Evolutionary conservation across 2,113 vertebrate genomes (phyloP), one percentile per base, ranked within the genome.

Genomic region (Rhizomys pruinosus): DNA sequence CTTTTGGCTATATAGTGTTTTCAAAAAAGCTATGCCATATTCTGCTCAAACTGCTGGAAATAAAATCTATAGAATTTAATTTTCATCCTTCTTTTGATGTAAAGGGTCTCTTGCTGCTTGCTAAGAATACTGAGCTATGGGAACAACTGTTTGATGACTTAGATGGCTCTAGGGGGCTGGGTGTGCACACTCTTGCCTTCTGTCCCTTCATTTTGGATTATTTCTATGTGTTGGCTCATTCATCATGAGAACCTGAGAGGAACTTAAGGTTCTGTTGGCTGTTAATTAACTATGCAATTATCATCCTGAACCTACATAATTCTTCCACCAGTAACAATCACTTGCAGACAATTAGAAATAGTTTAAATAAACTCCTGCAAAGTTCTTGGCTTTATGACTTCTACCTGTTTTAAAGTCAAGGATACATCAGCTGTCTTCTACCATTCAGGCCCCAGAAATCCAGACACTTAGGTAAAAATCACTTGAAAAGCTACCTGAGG

Each of bases 381-480:
- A 71, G 19, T 59, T 89, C 71, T 94, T 63, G 34, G n/a, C 73
- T 82, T 23, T 1, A 86, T 20, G 57, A 72, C 25, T 63, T 68
- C 39, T 64, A 57, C 6, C 13, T 85, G 23, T 78, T 94, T 91
- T 66, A 71, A 90, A 87, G 39, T 66, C 68, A 94, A 66, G 17
- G n/a, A 29, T 2, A 23, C 20, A n/a, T n/a, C 76, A 39, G 11
- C 19, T 90, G 55, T 72, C 17, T 86, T 87, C 64, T 25, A 42
- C 13, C 11, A 7, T 61, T 32, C 20, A 66, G 20, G 4, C 79
- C 22, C 87, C 47, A 73, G 69, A 79, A 72, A 87, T 59, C 63
- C n/a, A 88, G 85, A 85, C 23, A 82, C 3, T 25, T 64, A 78
- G 76, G 29, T 39, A 77, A 88, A 34, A 59, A 61, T 32, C 76